Evolutionary conservation across 2,797 vertebrate genomes (phyloP).

Genomic region (Ctenopoma multispine): DNA sequence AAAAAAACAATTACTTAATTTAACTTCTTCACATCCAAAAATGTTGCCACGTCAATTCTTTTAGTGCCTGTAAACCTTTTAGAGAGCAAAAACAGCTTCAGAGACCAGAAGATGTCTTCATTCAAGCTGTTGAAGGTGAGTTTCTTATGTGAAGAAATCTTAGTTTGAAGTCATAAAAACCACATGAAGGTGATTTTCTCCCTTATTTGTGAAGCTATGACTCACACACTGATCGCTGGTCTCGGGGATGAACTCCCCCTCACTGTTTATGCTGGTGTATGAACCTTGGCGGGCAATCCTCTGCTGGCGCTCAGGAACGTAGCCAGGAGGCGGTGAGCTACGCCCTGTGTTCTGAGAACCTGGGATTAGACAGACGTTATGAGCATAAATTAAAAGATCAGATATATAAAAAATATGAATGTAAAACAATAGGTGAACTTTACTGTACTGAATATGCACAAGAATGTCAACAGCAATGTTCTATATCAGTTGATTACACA

Average conservation of each 20-base stretch:
- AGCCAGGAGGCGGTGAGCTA: conserved; percentile 96
- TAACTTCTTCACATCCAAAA: not conserved
- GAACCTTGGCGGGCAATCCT: conserved; percentile 96
- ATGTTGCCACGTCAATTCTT: not conserved
- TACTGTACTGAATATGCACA: not conserved
- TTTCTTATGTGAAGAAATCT: conserved; percentile 21
- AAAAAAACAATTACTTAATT: not conserved
- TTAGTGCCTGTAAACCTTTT: not conserved
- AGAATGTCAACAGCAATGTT: not conserved
- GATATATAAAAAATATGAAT: not conserved
- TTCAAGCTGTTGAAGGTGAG: not conserved
- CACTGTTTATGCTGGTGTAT: conserved; percentile 98
- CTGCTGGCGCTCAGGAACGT: conserved; percentile 95
- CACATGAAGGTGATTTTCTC: conserved; percentile 4
- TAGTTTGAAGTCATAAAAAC: conserved; percentile 14
- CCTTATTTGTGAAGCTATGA: conserved; percentile 55
- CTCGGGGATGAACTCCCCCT: conserved; percentile 98
- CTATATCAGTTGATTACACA: not conserved
- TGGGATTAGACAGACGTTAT: conserved; percentile 62
- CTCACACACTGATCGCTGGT: conserved; percentile 94
- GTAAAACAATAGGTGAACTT: not conserved
- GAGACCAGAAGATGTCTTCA: conserved; percentile 1
- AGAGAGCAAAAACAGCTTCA: conserved; percentile 8
- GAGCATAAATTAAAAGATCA: conserved; percentile 16
- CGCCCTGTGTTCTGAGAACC: conserved; percentile 95